These are phyloP conservation scores for Clanis bilineata DNA, from an alignment of 2,888 invertebrate species.

Conservation along the genomic window DNA sequence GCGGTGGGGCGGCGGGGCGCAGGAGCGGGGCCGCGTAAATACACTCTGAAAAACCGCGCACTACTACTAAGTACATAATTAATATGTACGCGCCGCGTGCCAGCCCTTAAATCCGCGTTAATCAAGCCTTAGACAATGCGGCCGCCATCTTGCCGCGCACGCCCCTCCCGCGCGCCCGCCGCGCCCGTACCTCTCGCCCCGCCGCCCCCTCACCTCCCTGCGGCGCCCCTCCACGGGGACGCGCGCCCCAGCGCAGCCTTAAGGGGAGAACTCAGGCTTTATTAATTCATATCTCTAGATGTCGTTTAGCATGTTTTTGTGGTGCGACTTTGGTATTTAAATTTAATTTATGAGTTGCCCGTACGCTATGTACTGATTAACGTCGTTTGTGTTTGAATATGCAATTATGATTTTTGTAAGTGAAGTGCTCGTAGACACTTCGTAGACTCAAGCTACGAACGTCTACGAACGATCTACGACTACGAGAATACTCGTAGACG, in stretches of 20 bases:
- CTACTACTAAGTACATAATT: slow-evolving; percentile 72
- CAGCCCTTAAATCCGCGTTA: slow-evolving; percentile 72
- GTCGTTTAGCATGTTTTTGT: slow-evolving; percentile 42
- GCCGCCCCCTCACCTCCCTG: slow-evolving; percentile 30
- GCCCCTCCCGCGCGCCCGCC: slow-evolving; percentile 34
- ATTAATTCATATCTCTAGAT: slow-evolving; percentile 58
- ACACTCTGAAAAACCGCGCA: slow-evolving; percentile 34
- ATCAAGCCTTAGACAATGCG: slow-evolving; percentile 77
- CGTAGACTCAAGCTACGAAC: neutral
- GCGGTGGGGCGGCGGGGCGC: neutral
- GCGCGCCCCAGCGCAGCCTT: slow-evolving; percentile 47
- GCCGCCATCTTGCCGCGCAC: slow-evolving; percentile 68
- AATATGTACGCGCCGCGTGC: slow-evolving; percentile 67
- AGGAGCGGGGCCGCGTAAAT: slow-evolving; percentile 11
- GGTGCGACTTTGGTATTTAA: slow-evolving; percentile 47
- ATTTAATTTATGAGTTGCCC: slow-evolving; percentile 36
- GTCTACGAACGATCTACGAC: neutral
- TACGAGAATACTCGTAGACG: neutral
- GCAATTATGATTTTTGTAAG: slow-evolving; percentile 9
- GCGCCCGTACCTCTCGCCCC: slow-evolving; percentile 27
- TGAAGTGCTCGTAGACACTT: slow-evolving; percentile 4
- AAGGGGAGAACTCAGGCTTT: slow-evolving; percentile 57
- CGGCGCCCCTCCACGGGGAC: slow-evolving; percentile 30
- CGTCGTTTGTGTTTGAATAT: slow-evolving; percentile 19
- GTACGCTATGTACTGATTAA: slow-evolving; percentile 12